Percentiles rank a stretch among this genome's conserved stretches.
Conservation (phyloP, 1,140 invertebrate genomes). For the Drosophila orosa region DNA sequence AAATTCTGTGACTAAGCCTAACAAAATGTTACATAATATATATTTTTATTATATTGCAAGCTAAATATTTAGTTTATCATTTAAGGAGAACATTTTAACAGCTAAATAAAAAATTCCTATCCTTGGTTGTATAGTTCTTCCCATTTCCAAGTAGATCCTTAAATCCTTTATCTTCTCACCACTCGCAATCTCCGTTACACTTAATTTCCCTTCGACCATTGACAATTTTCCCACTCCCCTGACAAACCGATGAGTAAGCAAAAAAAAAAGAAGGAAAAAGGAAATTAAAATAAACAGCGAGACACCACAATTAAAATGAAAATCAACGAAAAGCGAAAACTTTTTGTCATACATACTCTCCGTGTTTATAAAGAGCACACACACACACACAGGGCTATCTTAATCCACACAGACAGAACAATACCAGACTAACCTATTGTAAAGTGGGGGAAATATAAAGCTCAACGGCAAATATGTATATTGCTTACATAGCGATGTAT, state of each 20-base stretch:
- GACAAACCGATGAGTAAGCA: slow-evolving; percentile 15
- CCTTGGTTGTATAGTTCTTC: not conserved
- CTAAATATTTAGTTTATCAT: not conserved
- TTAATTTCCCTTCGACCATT: slow-evolving; percentile 9
- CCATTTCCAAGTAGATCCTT: not conserved
- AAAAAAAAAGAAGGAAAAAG: not conserved
- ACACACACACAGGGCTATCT: slow-evolving; percentile 19
- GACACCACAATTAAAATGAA: slow-evolving; percentile 75
- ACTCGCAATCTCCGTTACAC: not conserved
- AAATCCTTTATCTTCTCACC: not conserved
- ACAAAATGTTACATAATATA: no score
- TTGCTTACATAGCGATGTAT: slow-evolving; percentile 10
- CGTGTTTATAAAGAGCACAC: not conserved
- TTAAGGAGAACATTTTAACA: not conserved
- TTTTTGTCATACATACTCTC: slow-evolving; percentile 53
- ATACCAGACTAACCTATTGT: slow-evolving; percentile 83
- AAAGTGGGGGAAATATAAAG: slow-evolving; percentile 69
- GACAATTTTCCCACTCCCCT: not conserved
- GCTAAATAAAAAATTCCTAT: not conserved
- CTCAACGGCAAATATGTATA: slow-evolving; percentile 33
- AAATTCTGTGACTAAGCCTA: no score
- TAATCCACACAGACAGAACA: slow-evolving; percentile 59
- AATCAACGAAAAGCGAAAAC: slow-evolving; percentile 81
- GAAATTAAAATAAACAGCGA: slow-evolving; percentile 34
- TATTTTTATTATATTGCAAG: not conserved